phyloP scores from a whole-genome alignment of 53 echinoderm and acorn worm genomes.

The Hippasteria phrygiana region DNA sequence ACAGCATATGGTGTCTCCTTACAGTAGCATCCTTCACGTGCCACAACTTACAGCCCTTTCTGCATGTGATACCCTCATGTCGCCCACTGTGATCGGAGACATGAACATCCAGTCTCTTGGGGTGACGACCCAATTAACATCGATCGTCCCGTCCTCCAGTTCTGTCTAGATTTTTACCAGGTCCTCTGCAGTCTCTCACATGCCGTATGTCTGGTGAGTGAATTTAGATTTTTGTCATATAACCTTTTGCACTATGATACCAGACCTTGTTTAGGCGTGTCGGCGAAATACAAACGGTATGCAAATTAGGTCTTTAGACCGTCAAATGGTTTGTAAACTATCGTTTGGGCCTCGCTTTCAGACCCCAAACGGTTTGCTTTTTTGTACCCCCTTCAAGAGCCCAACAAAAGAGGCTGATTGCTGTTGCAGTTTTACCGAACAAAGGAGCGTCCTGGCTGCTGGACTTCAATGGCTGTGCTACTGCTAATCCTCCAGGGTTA shows the following conservation, averaged over 20 bases:
- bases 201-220: neutral
- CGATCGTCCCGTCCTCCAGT: neutral
- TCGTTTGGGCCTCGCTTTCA: too few species aligned
- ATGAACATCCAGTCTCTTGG: neutral
- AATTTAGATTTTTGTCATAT: neutral
- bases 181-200: neutral
- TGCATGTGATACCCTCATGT: conserved; percentile 13
- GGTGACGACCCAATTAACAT: neutral
- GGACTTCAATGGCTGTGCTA: too few species aligned
- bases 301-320: too few species aligned
- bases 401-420: too few species aligned
- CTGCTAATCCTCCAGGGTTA: too few species aligned
- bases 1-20: neutral
- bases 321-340: too few species aligned
- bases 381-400: too few species aligned
- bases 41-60: conserved; percentile 2
- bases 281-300: too few species aligned
- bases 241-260: neutral
- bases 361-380: too few species aligned
- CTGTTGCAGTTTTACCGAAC: too few species aligned
- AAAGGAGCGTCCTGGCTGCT: too few species aligned
- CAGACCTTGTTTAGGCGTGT: too few species aligned
- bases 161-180: neutral
- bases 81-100: neutral
- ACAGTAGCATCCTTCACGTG: conserved; percentile 9